phyloP scores from a whole-genome alignment of 2,113 vertebrate species.

The Clarias macrocephalus region DNA sequence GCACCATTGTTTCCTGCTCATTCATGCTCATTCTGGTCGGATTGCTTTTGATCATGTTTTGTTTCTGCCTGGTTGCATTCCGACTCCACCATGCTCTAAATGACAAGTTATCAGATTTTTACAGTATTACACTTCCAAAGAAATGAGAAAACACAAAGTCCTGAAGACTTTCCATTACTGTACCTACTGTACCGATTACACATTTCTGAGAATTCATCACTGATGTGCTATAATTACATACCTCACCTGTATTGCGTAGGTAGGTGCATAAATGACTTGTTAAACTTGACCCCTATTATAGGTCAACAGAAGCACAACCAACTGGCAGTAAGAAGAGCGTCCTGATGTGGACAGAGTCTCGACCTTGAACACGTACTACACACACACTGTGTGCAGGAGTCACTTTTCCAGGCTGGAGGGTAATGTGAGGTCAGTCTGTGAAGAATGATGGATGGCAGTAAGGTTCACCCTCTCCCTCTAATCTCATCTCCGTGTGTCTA shows the following conservation, averaged over 20 bases:
- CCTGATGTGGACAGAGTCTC: slow-evolving; percentile 21
- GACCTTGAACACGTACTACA: slow-evolving; percentile 41
- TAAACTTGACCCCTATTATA: slow-evolving; percentile 41
- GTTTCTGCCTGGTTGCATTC: background rate
- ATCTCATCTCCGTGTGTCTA: slow-evolving; percentile 44
- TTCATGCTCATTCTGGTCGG: background rate
- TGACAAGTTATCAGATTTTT: background rate
- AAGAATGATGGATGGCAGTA: slow-evolving; percentile 42
- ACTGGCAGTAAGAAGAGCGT: slow-evolving; percentile 8
- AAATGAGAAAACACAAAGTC: background rate
- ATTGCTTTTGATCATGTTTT: background rate
- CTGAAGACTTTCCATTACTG: background rate
- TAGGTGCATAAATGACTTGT: slow-evolving; percentile 3
- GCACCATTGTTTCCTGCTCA: background rate
- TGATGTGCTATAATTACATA: no score
- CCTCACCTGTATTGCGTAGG: background rate
- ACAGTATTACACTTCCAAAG: background rate
- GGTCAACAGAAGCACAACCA: slow-evolving; percentile 22
- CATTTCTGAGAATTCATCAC: background rate
- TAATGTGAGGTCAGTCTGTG: slow-evolving; percentile 34
- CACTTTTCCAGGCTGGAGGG: slow-evolving; percentile 18
- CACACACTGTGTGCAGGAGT: slow-evolving; percentile 12
- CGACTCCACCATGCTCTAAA: background rate
- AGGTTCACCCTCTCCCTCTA: slow-evolving; percentile 33
- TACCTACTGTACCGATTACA: background rate